Evolutionary conservation across 2,113 vertebrate genomes (phyloP).

Genomic region (Anseranas semipalmata): DNA sequence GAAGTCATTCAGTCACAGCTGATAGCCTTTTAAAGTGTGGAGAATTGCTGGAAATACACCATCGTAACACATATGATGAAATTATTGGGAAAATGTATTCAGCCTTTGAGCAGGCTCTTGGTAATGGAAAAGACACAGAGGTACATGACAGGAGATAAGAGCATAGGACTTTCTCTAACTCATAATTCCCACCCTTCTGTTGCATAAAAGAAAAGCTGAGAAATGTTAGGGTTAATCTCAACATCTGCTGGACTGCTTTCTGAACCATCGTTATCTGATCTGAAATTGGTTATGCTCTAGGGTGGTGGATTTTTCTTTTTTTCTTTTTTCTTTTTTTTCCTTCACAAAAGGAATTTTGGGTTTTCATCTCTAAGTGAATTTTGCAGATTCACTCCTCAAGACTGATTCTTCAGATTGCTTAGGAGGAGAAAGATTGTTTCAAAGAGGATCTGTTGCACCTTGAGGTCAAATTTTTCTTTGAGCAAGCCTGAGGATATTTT

Average conservation of each 20-base stretch:
- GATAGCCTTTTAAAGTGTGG: not conserved
- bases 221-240: not conserved
- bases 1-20: not conserved
- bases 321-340: not conserved
- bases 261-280: not conserved
- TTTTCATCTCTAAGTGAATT: not conserved
- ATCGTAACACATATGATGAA: not conserved
- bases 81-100: not conserved
- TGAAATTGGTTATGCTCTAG: not conserved
- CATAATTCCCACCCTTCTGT: not conserved
- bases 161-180: not conserved
- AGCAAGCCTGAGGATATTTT: not conserved
- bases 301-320: not conserved
- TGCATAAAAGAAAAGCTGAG: not conserved
- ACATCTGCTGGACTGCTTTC: not conserved
- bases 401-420: not conserved
- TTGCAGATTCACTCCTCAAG: not conserved
- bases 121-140: not conserved
- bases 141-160: not conserved
- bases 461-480: constrained; percentile 55
- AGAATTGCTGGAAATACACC: not conserved
- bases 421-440: constrained; percentile 50
- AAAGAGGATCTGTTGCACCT: constrained; percentile 9
- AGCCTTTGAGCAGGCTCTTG: not conserved
- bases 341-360: not conserved